phyloP scores from a whole-genome alignment of 1,140 invertebrate genomes.

The Macrobrachium rosenbergii region DNA sequence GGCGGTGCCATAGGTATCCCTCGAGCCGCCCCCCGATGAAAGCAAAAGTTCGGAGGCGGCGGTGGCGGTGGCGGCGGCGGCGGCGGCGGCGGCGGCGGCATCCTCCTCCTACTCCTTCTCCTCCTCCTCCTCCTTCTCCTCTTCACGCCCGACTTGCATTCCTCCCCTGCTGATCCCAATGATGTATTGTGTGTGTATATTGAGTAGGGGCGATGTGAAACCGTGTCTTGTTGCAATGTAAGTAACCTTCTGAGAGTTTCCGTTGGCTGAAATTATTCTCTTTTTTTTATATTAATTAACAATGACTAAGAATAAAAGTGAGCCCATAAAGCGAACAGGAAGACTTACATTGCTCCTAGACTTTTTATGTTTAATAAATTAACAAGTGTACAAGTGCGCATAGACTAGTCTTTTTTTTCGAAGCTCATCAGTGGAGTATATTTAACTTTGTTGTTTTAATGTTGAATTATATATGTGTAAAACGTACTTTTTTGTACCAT shows the following conservation, averaged over 20 bases:
- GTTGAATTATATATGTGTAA: slow-evolving; percentile 59
- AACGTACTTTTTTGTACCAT: slow-evolving; percentile 50
- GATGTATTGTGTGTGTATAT: slow-evolving; percentile 45
- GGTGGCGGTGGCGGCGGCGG: not conserved
- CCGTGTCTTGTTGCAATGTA: slow-evolving; percentile 52
- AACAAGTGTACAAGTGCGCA: slow-evolving; percentile 57
- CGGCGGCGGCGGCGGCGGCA: no score
- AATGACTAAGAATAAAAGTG: not conserved
- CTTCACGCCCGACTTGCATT: no score
- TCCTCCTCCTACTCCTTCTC: no score
- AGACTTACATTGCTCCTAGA: slow-evolving; percentile 52
- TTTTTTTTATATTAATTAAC: slow-evolving; percentile 18
- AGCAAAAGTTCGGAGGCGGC: not conserved
- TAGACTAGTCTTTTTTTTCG: slow-evolving; percentile 51
- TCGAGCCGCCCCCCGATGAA: not conserved
- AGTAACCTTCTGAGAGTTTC: slow-evolving; percentile 50
- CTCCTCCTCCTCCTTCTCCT: no score
- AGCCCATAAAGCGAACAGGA: not conserved
- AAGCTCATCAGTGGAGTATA: slow-evolving; percentile 54
- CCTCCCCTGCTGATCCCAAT: not conserved
- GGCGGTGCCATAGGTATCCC: slow-evolving; percentile 2
- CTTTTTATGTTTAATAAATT: slow-evolving; percentile 41
- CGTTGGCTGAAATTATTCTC: slow-evolving; percentile 35
- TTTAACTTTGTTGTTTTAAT: slow-evolving; percentile 57
- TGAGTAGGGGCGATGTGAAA: not conserved